Base-by-base conservation (phyloP, 2,888 invertebrate genomes). In the Nebria brevicollis region DNA sequence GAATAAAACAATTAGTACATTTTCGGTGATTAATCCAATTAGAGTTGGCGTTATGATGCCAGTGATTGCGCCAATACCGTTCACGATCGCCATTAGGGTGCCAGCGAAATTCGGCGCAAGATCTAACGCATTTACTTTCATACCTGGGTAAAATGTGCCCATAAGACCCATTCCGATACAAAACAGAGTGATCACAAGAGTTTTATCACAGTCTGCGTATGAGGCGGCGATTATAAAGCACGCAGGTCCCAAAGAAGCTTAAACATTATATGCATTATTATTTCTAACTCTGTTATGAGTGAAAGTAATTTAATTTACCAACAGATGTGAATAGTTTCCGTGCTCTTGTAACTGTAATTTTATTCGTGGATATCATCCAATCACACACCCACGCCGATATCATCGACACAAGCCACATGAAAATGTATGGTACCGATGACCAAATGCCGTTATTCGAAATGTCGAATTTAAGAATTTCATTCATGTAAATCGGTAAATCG, bases 401-500 rank as follows among this genome's bases (percentile, higher is more conserved):
- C 86, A 94, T 91, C 0, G 93, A 92, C 0, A 92, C 90, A 15
- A 93, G 84, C 93, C 93, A 94, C 92, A 94, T 94, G 1, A 92
- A 90, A 1, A 93, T 87, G 85, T 93, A 94, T 0, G 94, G 94
- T 13, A 94, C 85, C 0, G 94, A 91, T 0, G 93, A 92, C 68
- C 93, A 89, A 0, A 91, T 88, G 2, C 94, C 93, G 81, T 94
- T 93, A 85, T 92, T 88, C 84, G 91, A 90, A 79, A 94, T 92
- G 85, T 93, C 91, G 87, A 93, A 93, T 85, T 93, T 91, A 75
- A 94, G 88, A 1, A 94, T 92, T 82, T 93, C 93, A 66, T 91
- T 92, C 92, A 94, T 93, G 87, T 94, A 94, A 84, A 93, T 93
- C 0, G 94, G 94, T 11, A 94, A 88, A 85, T 94, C 94, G 0